Percentiles rank a stretch among this genome's conserved stretches.
Conservation (phyloP, 2,113 vertebrate species). For the Salvator merianae region DNA sequence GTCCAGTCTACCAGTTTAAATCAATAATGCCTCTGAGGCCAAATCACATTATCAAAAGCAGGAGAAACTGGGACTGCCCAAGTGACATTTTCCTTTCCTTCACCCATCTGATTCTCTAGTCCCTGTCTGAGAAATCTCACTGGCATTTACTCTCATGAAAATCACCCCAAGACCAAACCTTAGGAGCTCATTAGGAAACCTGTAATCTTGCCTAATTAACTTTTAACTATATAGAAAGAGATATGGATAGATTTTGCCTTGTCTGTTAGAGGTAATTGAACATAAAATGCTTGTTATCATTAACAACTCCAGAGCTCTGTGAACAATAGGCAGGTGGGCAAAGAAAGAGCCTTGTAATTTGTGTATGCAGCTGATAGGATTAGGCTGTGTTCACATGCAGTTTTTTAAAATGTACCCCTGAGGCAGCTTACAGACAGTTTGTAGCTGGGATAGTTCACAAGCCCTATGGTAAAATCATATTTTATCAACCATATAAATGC, state of each 20-base stretch:
- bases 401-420: too few species aligned
- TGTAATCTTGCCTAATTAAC: background rate
- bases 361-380: conserved; percentile 72
- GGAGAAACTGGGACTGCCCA: too few species aligned
- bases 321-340: too few species aligned
- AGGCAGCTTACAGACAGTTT: too few species aligned
- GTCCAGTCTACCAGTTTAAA: too few species aligned
- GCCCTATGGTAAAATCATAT: too few species aligned
- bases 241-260: background rate
- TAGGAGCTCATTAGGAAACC: background rate
- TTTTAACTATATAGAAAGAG: background rate
- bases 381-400: conserved; percentile 42
- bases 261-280: conserved; percentile 61
- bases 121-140: background rate
- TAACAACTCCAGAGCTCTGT: conserved; percentile 20
- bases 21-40: too few species aligned
- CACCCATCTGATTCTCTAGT: too few species aligned
- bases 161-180: background rate
- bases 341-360: conserved; percentile 54
- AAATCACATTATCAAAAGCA: too few species aligned
- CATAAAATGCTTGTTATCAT: conserved; percentile 66
- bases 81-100: too few species aligned
- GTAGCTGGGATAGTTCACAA: too few species aligned
- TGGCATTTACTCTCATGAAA: background rate
- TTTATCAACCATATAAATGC: too few species aligned